These are phyloP conservation scores for Cryptocephalus moraei DNA, from an alignment of 2,888 invertebrate species.

Conservation along the genomic window DNA sequence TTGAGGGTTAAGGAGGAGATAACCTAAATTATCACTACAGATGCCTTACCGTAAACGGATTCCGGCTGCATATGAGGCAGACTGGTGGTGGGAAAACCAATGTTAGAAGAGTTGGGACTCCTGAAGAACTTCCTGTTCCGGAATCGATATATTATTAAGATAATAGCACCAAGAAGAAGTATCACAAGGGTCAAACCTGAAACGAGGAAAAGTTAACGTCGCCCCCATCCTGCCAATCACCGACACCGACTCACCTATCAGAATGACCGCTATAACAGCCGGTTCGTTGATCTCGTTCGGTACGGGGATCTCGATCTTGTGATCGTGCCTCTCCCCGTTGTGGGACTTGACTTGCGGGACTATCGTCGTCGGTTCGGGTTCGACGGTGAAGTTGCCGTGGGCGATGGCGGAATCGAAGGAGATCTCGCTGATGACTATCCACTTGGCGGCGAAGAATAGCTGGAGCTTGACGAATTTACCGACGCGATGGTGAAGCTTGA, in stretches of 20 bases:
- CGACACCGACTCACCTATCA: too few relatives aligned
- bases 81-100: constrained; percentile 38
- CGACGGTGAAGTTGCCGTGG: constrained; percentile 64
- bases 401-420: constrained; percentile 72
- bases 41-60: constrained; percentile 37
- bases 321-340: constrained; percentile 38
- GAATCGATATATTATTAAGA: constrained; percentile 48
- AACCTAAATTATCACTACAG: too few relatives aligned
- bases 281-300: constrained; percentile 61
- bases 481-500: constrained; percentile 71
- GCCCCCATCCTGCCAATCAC: too few relatives aligned
- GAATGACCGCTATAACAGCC: constrained; percentile 64
- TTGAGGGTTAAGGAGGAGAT: too few relatives aligned
- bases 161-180: constrained; percentile 10
- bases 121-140: constrained; percentile 63
- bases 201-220: constrained; percentile 9
- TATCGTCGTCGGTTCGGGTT: constrained; percentile 47
- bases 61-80: constrained; percentile 39
- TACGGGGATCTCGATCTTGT: constrained; percentile 50
- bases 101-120: constrained; percentile 55
- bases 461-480: constrained; percentile 72
- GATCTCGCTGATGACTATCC: constrained; percentile 87
- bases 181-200: constrained; percentile 12
- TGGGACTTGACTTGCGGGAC: constrained; percentile 37
- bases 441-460: constrained; percentile 69